Conservation (phyloP, 1,140 invertebrate species). For the Leptinotarsa undecemlineata region DNA sequence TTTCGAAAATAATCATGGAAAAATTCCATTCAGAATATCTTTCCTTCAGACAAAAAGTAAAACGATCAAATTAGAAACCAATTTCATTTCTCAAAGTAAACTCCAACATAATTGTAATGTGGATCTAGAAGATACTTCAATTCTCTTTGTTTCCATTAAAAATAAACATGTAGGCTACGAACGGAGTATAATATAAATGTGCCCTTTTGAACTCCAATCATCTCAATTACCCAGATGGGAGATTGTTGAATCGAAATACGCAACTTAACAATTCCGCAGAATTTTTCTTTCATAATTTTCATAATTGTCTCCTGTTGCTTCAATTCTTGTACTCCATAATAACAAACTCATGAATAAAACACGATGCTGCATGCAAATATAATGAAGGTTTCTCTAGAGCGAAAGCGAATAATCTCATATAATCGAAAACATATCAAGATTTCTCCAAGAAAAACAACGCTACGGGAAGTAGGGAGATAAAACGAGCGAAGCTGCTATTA, state of each 20-base stretch:
- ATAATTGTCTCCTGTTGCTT: slow-evolving; percentile 3
- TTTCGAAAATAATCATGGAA: too few relatives aligned
- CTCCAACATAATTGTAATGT: too few relatives aligned
- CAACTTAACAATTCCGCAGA: neutral
- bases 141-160: neutral
- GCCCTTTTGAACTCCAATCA: neutral
- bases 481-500: slow-evolving; percentile 3
- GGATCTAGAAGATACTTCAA: neutral
- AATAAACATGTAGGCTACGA: neutral
- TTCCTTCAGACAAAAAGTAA: too few relatives aligned
- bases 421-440: slow-evolving; percentile 21
- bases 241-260: slow-evolving; percentile 1
- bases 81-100: too few relatives aligned
- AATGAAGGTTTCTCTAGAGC: neutral
- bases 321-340: neutral
- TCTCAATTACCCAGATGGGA: neutral
- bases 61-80: too few relatives aligned
- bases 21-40: too few relatives aligned
- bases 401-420: slow-evolving; percentile 16
- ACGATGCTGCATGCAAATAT: slow-evolving; percentile 11
- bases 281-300: neutral
- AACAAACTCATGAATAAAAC: slow-evolving; percentile 13
- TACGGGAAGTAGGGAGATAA: slow-evolving; percentile 6
- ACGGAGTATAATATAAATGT: neutral
- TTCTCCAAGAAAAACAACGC: slow-evolving; percentile 7